A percentile compares a stretch with the other conserved stretches of the same genome.
These are phyloP conservation scores for Acanthochromis polyacanthus DNA, from an alignment of 2,113 vertebrate genomes.

Conservation along the genomic window DNA sequence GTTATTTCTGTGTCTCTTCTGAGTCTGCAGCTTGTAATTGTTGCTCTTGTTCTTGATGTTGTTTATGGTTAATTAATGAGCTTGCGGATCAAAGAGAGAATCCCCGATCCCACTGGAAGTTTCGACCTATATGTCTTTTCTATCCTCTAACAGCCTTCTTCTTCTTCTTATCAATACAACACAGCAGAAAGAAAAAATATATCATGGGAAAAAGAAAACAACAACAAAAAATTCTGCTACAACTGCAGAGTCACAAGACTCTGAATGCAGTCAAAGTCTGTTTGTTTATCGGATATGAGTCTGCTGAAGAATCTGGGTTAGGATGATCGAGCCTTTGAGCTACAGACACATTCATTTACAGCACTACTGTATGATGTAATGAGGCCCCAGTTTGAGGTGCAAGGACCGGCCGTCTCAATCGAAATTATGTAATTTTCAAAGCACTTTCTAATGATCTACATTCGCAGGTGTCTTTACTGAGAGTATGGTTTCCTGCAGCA, in stretches of 20 bases:
- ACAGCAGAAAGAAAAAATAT: conserved; percentile 30
- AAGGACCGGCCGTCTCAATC: not conserved
- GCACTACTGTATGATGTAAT: conserved; percentile 30
- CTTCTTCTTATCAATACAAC: conserved; percentile 32
- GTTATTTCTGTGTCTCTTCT: conserved; percentile 37
- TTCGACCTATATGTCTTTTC: conserved; percentile 69
- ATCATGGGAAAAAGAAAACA: conserved; percentile 25
- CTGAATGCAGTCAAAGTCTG: conserved; percentile 10
- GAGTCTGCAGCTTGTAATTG: conserved; percentile 68
- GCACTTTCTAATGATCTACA: not conserved
- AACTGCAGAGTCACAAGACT: conserved; percentile 14
- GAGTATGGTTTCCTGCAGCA: not conserved
- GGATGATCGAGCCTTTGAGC: conserved; percentile 29
- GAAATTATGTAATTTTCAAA: not conserved
- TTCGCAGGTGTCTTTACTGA: not conserved
- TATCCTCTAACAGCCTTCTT: conserved; percentile 30
- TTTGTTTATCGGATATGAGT: conserved; percentile 33
- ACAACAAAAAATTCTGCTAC: not conserved
- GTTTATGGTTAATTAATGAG: conserved; percentile 79
- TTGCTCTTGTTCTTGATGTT: conserved; percentile 75
- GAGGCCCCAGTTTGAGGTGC: conserved; percentile 1
- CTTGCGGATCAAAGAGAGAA: conserved; percentile 71
- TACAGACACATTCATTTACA: conserved; percentile 12
- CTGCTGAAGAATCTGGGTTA: conserved; percentile 22
- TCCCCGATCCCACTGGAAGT: conserved; percentile 66